Evolutionary conservation across 2,888 invertebrate species (phyloP).

Genomic region (Clitarchus hookeri): DNA sequence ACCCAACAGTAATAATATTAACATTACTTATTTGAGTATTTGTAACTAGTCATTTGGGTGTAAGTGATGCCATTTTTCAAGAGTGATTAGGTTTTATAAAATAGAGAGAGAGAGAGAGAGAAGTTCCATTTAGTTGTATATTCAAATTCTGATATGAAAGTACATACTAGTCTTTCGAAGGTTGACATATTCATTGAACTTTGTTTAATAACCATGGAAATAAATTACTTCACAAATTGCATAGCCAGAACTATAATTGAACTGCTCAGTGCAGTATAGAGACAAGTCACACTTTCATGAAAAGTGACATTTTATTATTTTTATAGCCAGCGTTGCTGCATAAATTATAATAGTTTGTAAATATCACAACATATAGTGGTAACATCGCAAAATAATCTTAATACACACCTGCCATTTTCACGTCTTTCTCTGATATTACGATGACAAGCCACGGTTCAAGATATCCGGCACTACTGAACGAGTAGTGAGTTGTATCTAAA

Average conservation of each 20-base stretch:
- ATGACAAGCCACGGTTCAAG: neutral
- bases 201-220: too few relatives aligned
- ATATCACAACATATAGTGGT: neutral
- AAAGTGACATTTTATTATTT: slow-evolving; percentile 16
- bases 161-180: too few relatives aligned
- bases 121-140: too few relatives aligned
- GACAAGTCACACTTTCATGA: slow-evolving; percentile 19
- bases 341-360: neutral
- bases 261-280: slow-evolving; percentile 5
- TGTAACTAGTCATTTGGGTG: too few relatives aligned
- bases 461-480: neutral
- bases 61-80: too few relatives aligned
- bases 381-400: neutral
- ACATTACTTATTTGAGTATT: too few relatives aligned
- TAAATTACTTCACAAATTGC: too few relatives aligned
- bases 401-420: neutral
- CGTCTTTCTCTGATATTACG: neutral
- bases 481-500: neutral
- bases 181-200: too few relatives aligned
- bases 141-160: too few relatives aligned
- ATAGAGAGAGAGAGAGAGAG: too few relatives aligned
- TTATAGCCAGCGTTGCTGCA: neutral
- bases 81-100: too few relatives aligned
- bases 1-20: too few relatives aligned
- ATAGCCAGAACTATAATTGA: neutral